phyloP scores from a whole-genome alignment of 1,140 invertebrate species.

The Ptiloglossa arizonensis region DNA sequence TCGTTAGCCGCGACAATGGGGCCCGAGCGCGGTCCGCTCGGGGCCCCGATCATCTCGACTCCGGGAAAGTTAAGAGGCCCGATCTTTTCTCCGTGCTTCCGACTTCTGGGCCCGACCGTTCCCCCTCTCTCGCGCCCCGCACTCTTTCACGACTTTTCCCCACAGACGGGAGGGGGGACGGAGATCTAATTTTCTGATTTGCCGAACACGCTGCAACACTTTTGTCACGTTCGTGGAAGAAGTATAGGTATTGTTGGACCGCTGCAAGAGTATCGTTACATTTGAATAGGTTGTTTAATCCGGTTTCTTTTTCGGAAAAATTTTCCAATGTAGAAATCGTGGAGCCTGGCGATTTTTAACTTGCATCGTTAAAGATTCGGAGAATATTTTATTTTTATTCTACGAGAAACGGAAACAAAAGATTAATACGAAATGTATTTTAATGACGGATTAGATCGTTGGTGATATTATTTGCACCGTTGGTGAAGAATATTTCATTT shows the following conservation, averaged over 20 bases:
- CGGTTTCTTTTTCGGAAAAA: no score
- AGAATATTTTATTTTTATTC: no score
- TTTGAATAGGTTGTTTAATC: no score
- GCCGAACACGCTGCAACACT: background rate
- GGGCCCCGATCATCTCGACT: slow-evolving; percentile 58
- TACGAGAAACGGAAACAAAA: no score
- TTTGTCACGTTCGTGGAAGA: background rate
- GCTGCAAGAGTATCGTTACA: background rate
- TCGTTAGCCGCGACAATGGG: slow-evolving; percentile 68
- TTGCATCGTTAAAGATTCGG: no score
- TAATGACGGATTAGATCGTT: no score
- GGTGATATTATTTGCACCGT: no score
- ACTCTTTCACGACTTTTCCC: background rate
- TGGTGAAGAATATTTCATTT: no score
- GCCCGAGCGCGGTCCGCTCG: background rate
- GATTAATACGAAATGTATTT: no score
- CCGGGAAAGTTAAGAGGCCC: slow-evolving; percentile 63
- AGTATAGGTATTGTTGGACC: background rate
- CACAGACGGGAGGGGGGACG: background rate
- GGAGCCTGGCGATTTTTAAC: no score
- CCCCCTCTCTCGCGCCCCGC: slow-evolving; percentile 6
- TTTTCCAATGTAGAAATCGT: no score
- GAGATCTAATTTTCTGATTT: slow-evolving; percentile 59
- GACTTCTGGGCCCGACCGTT: no score
- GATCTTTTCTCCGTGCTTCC: background rate